A percentile compares a stretch with the other conserved stretches of the same genome.
These are phyloP conservation scores for Drosophila gaucha DNA, from an alignment of 2,888 invertebrate species.

Conservation along the genomic window DNA sequence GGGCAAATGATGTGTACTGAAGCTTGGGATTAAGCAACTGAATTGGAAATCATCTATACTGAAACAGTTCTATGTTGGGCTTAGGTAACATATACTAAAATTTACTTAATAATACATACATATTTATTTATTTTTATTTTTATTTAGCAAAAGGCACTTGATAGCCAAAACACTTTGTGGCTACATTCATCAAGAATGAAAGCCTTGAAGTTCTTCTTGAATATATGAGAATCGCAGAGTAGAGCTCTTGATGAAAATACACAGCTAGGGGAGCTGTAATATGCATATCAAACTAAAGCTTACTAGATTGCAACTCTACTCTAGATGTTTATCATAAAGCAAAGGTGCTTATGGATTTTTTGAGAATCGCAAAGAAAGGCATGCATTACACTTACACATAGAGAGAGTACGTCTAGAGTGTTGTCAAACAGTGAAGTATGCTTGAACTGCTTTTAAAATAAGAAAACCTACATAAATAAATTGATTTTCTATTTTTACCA, in stretches of 20 bases:
- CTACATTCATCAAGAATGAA: not conserved
- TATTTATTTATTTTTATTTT: too few relatives aligned
- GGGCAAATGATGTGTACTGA: not conserved
- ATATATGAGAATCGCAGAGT: not conserved
- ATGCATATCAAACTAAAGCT: too few relatives aligned
- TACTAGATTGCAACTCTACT: not conserved
- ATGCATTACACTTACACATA: not conserved
- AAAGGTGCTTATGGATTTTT: too few relatives aligned
- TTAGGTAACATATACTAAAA: too few relatives aligned
- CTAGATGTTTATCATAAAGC: too few relatives aligned
- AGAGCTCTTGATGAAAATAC: not conserved
- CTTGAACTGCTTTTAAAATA: not conserved
- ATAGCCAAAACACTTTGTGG: too few relatives aligned
- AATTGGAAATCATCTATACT: too few relatives aligned
- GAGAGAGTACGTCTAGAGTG: too few relatives aligned
- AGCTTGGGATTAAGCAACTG: constrained; percentile 1
- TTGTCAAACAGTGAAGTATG: too few relatives aligned
- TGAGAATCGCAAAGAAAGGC: not conserved
- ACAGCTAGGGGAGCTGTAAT: not conserved
- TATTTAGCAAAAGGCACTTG: too few relatives aligned
- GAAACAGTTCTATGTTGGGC: not conserved
- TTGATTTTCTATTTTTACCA: not conserved
- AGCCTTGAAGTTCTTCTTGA: not conserved
- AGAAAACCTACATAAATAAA: not conserved
- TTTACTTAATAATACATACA: too few relatives aligned